Base-by-base conservation (phyloP, 2,888 invertebrate species). In the Temnothorax ravouxi region DNA sequence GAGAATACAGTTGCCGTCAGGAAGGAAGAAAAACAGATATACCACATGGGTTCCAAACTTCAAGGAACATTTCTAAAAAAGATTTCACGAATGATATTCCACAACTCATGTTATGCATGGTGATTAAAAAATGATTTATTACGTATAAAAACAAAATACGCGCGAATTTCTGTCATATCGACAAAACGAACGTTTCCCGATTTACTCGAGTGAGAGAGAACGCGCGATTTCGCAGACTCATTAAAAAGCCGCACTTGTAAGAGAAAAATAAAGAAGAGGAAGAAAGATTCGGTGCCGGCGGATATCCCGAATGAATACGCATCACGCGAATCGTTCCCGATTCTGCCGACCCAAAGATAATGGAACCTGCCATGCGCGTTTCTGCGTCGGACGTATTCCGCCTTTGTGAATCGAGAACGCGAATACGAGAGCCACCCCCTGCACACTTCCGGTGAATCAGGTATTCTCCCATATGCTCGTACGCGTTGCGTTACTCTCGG, bases 371-470 rank as follows among this genome's bases (percentile, higher is more conserved):
- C 50, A 47, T 52, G 25, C 29, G n/a, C 41, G n/a, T 6, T 61
- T 61, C 59, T 69, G n/a, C 67, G 77, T 50, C 81, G 76, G 56
- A 76, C 76, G 82, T 84, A 80, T 86, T 59, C 56, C 41, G 64
- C 79, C 29, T 86, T 87, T 87, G 87, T 88, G 76, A 83, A 54
- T 25, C 41, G 88, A 84, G 87, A 86, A 86, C 86, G 66, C 66
- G 38, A 89, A 90, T 29, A 52, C 77, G 84, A 89, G 88, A 85
- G 83, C 84, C 80, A 66, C 84, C 86, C 91, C 81, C 85, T 87
- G 64, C 83, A 54, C 75, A 85, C 84, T 90, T 87, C 85, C 74
- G 79, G 83, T 67, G 87, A 87, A 83, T 83, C 91, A 87, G 90
- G 91, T 90, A 89, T 86, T 34, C 25, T 64, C 47, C 61, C 52